Evolutionary conservation across 1,140 invertebrate species (phyloP).

Genomic region (Achroia grisella): DNA sequence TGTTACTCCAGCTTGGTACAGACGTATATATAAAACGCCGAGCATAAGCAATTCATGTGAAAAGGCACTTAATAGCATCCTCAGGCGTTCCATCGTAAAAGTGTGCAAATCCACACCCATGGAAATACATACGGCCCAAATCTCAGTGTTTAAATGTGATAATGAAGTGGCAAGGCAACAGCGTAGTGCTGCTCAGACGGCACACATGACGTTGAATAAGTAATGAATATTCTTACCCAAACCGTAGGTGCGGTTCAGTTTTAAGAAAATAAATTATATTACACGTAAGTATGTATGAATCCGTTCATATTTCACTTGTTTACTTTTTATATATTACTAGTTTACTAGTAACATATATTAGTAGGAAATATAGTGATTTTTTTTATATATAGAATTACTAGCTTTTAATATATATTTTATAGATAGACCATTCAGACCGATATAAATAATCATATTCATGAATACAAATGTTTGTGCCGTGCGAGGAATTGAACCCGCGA

Average conservation of each 20-base stretch:
- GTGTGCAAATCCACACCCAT: too few species aligned
- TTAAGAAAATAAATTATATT: constrained; percentile 22
- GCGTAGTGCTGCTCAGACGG: constrained; percentile 23
- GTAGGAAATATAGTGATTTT: too few species aligned
- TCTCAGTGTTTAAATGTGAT: constrained; percentile 46
- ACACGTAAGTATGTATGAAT: too few species aligned
- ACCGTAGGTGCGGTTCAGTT: constrained; percentile 13
- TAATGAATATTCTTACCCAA: constrained; percentile 34
- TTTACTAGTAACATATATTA: too few species aligned
- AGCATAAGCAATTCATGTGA: constrained; percentile 12
- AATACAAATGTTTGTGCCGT: too few species aligned
- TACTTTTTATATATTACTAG: too few species aligned
- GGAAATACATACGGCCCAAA: constrained; percentile 20
- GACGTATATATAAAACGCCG: constrained; percentile 8
- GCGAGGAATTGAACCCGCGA: too few species aligned
- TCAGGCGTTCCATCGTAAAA: constrained; percentile 7
- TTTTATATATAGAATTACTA: too few species aligned
- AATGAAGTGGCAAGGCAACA: constrained; percentile 41
- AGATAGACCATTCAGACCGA: too few species aligned
- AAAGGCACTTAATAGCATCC: constrained; percentile 15
- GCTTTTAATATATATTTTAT: too few species aligned
- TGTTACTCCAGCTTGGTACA: constrained; percentile 7
- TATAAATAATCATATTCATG: too few species aligned
- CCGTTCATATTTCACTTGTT: too few species aligned
- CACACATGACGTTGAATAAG: constrained; percentile 50